Percentiles rank a stretch among this genome's conserved stretches.
phyloP scores from a whole-genome alignment of 2,113 vertebrate genomes.

The Cisticola juncidis region DNA sequence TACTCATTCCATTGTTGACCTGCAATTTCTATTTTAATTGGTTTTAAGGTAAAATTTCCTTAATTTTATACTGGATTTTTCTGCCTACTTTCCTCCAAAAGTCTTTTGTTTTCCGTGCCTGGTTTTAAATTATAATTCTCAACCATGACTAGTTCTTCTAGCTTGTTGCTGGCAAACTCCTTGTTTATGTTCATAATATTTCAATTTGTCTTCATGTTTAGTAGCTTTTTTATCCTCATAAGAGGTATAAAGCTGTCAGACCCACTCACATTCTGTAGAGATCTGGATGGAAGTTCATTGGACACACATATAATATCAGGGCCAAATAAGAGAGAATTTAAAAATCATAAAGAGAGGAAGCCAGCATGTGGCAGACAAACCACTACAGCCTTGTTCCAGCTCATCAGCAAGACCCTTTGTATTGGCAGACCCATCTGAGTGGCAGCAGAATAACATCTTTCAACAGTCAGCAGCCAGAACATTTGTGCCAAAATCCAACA shows the following conservation, averaged over 20 bases:
- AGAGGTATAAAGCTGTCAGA: not conserved
- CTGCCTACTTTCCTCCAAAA: not conserved
- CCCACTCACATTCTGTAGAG: not conserved
- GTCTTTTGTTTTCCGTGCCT: not conserved
- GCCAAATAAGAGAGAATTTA: not conserved
- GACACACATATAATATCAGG: not conserved
- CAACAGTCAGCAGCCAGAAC: not conserved
- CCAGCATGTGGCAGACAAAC: not conserved
- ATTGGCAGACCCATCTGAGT: not conserved
- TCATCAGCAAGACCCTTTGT: not conserved
- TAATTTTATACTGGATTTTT: slow-evolving; percentile 5
- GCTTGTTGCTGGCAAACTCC: slow-evolving; percentile 31
- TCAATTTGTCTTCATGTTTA: slow-evolving; percentile 35
- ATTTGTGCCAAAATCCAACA: not conserved
- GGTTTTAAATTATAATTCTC: slow-evolving; percentile 29
- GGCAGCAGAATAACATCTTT: slow-evolving; percentile 7
- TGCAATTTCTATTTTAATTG: slow-evolving; percentile 65
- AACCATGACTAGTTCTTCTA: not conserved
- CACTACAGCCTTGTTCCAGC: slow-evolving; percentile 27
- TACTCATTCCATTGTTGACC: slow-evolving; percentile 7
- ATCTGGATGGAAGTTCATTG: not conserved
- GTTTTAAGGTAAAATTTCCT: slow-evolving; percentile 33
- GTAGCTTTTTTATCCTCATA: not conserved
- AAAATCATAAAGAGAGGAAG: not conserved
- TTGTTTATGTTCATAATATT: slow-evolving; percentile 45